phyloP scores from a whole-genome alignment of 2,113 vertebrate genomes.

The Suricata suricatta region DNA sequence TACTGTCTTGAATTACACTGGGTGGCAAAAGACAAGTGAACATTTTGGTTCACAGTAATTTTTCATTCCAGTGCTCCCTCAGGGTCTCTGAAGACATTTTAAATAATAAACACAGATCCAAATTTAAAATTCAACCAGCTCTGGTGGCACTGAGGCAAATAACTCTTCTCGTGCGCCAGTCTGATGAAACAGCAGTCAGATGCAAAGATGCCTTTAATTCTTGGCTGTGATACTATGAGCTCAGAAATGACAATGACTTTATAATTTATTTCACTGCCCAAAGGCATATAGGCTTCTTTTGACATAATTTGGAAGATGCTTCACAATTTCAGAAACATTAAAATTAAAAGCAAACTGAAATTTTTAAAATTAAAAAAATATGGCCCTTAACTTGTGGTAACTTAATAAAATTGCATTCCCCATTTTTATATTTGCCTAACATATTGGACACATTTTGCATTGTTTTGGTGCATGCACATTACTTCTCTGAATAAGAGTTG shows the following conservation, averaged over 20 bases:
- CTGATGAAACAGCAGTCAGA: background rate
- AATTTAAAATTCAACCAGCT: constrained; percentile 17
- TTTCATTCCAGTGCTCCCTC: background rate
- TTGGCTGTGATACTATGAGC: background rate
- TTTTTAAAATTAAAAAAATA: background rate
- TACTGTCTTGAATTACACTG: background rate
- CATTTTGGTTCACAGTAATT: background rate
- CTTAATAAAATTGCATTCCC: background rate
- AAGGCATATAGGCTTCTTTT: background rate
- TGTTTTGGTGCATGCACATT: background rate
- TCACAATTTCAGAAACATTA: background rate
- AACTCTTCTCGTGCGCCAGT: background rate
- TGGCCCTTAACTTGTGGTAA: background rate
- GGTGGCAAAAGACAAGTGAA: background rate
- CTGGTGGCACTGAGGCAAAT: background rate
- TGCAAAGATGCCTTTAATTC: background rate
- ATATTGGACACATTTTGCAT: background rate
- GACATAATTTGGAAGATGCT: background rate
- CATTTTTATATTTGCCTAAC: background rate
- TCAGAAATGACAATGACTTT: background rate
- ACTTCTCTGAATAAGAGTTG: background rate
- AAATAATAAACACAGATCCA: background rate
- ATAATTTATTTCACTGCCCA: background rate
- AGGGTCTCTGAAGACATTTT: background rate
- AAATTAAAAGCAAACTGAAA: background rate